A percentile compares a stretch with the other conserved stretches of the same genome.
phyloP scores from a whole-genome alignment of 2,797 vertebrate genomes.

The Scyliorhinus canicula region DNA sequence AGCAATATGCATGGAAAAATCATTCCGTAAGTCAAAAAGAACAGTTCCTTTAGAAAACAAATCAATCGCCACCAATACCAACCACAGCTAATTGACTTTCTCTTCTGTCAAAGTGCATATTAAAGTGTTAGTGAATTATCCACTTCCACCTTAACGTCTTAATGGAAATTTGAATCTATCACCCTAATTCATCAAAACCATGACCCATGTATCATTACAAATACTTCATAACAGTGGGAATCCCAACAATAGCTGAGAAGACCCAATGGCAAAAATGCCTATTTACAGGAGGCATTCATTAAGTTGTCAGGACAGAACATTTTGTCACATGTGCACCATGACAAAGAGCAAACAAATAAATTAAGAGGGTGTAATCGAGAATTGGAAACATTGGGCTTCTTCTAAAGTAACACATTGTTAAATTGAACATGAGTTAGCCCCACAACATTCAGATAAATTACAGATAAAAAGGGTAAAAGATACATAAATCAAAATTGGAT shows the following conservation, averaged over 20 bases:
- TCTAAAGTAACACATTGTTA: neutral
- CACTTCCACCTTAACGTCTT: neutral
- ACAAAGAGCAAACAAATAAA: neutral
- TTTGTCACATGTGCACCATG: neutral
- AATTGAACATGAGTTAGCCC: neutral
- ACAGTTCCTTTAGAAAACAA: neutral
- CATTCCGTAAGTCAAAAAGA: neutral
- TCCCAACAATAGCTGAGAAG: neutral
- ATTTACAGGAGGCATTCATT: neutral
- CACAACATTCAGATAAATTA: neutral
- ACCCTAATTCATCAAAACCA: neutral
- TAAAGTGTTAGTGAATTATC: neutral
- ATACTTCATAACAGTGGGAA: neutral
- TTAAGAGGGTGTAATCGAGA: neutral
- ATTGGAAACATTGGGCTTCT: neutral
- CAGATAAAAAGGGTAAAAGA: neutral
- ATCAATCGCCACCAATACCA: neutral
- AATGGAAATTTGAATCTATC: neutral
- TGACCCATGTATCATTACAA: neutral
- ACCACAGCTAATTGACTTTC: neutral
- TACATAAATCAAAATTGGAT: neutral
- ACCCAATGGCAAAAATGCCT: neutral
- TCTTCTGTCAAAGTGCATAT: neutral
- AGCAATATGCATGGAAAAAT: neutral
- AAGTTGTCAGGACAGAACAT: neutral